These are phyloP conservation scores for Pocillopora damicornis DNA, from an alignment of 64 coral and sea anemone genomes.

Conservation along the genomic window DNA sequence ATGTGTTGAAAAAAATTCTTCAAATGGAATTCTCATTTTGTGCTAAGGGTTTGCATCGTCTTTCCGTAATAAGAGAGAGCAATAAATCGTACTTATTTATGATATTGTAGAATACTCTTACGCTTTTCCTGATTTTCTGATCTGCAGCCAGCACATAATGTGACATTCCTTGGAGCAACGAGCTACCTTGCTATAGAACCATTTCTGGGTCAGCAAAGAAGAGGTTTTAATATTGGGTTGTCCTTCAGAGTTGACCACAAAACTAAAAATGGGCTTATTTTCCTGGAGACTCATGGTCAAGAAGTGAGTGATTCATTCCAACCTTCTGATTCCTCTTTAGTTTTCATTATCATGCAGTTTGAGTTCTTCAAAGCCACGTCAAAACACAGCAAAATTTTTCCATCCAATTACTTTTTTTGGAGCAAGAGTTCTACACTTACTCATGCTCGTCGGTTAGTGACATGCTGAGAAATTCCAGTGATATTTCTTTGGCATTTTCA, in stretches of 20 bases:
- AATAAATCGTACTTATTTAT: too few relatives aligned
- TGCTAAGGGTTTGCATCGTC: too few relatives aligned
- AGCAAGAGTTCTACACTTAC: background rate
- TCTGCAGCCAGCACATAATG: constrained; percentile 3
- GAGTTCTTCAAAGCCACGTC: too few relatives aligned
- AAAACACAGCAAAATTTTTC: too few relatives aligned
- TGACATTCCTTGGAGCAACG: background rate
- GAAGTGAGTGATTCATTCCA: background rate
- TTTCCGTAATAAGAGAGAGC: too few relatives aligned
- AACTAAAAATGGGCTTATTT: constrained; percentile 14
- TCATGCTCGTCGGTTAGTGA: background rate
- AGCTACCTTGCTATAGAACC: background rate
- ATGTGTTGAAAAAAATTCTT: too few relatives aligned
- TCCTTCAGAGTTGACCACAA: constrained; percentile 5
- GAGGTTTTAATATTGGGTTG: constrained; percentile 11
- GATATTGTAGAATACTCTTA: background rate
- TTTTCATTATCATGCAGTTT: background rate
- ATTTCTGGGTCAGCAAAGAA: background rate
- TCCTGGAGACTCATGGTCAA: background rate
- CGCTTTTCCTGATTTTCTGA: background rate
- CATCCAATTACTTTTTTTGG: too few relatives aligned
- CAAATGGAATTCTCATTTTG: too few relatives aligned
- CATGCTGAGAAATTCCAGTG: too few relatives aligned
- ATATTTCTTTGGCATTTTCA: too few relatives aligned
- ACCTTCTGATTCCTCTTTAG: too few relatives aligned